phyloP scores from a whole-genome alignment of 2,797 vertebrate genomes.

The Yasuhikotakia modesta region DNA sequence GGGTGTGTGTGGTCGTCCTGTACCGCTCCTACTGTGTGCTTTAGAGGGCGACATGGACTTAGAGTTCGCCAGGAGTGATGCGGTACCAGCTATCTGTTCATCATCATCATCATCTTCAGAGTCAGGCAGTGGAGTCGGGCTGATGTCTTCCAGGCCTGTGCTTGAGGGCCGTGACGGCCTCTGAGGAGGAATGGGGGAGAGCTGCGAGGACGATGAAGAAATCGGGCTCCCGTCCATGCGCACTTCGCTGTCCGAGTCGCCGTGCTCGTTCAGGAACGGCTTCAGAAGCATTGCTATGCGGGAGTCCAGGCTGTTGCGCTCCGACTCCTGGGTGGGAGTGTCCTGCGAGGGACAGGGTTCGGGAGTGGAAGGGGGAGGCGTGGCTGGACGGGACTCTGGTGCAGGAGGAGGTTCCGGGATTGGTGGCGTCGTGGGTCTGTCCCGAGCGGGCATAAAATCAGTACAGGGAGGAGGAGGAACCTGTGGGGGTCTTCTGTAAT shows the following conservation, averaged over 20 bases:
- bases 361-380: slow-evolving; percentile 83
- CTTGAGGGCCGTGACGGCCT: slow-evolving; percentile 88
- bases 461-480: slow-evolving; percentile 72
- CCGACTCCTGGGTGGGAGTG: slow-evolving; percentile 84
- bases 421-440: slow-evolving; percentile 86
- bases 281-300: slow-evolving; percentile 98
- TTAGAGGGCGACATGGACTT: slow-evolving; percentile 72
- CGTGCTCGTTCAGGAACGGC: slow-evolving; percentile 87
- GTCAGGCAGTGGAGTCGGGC: slow-evolving; percentile 93
- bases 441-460: slow-evolving; percentile 81
- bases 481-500: slow-evolving; percentile 83
- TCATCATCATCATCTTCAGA: slow-evolving; percentile 93
- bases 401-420: slow-evolving; percentile 78
- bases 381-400: slow-evolving; percentile 71
- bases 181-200: slow-evolving; percentile 88
- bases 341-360: slow-evolving; percentile 88
- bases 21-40: slow-evolving; percentile 71
- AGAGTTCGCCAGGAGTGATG: slow-evolving; percentile 74
- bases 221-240: slow-evolving; percentile 97
- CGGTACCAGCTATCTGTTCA: slow-evolving; percentile 77
- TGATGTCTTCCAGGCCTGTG: slow-evolving; percentile 95
- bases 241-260: slow-evolving; percentile 89
- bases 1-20: slow-evolving; percentile 79
- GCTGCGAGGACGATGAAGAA: slow-evolving; percentile 96
- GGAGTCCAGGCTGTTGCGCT: slow-evolving; percentile 94